Evolutionary conservation across 2,888 invertebrate genomes (phyloP), one percentile per base, ranked within the genome.

Genomic region (Agonopterix alstromeriana): DNA sequence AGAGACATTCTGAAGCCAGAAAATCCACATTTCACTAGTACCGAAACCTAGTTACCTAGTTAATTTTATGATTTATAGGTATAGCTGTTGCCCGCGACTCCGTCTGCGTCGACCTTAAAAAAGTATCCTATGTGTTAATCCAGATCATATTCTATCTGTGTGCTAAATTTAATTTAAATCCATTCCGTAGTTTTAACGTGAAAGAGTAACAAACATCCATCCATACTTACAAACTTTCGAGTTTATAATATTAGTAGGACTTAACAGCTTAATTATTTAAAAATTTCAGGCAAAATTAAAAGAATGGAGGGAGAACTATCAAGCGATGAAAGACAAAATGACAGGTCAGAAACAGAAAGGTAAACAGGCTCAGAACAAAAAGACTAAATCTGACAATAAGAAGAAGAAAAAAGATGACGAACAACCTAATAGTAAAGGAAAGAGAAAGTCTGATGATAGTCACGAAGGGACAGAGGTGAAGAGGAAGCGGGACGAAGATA

Each of bases 281-380:
- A 10, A 10, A 55, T 63, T 53, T 0, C 55, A 87, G 87, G 57
- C 54, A 10, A 87, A 85, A 65, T 51, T 77, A 3, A 76, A 79
- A 60, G 80, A 83, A 60, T 88, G 87, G 87, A 78, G 78, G 1
- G 81, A 80, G 1, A 77, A 57, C 53, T 87, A 84, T 55, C 80
- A 84, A 67, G 74, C 74, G 0, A 78, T 86, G 80, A 85, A 85
- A 56, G 82, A 83, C 14, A 84, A 82, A 54, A 84, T 85, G 79
- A 72, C 65, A 0, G 81, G 79, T 5, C 72, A 77, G 36, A 82
- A 81, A 51, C 69, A 77, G 12, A 81, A 78, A 55, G 72, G 74
- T 52, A 82, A 84, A 54, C 70, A 66, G 17, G 14, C 48, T 0
- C 69, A 70, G 45, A 76, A 66, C 42, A 80, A 81, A 47, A 86